Base-by-base conservation (phyloP, 2,797 vertebrate genomes). In the Xiphorhynchus erythropygius region DNA sequence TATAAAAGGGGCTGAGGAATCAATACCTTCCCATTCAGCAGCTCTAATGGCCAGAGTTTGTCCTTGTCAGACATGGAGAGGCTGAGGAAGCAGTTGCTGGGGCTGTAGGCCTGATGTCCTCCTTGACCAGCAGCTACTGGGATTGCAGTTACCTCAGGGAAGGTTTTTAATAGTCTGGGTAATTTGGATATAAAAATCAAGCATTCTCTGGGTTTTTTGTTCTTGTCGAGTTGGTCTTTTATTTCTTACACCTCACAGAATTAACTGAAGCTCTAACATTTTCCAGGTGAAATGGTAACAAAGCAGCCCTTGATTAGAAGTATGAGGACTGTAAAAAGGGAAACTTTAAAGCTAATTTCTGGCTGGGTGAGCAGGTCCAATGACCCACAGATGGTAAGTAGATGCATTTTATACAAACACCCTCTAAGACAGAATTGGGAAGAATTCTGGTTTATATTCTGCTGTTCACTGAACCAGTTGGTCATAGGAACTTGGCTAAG, bases 281-380 rank as follows among this genome's bases (percentile, higher is more conserved):
- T 98, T 97, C 50, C 97, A 99, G 99, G 99, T 96, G 99, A 99
- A 97, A 99, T 99, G 99, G 99, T 99, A 94, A 99, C 99, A 44
- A 99, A 99, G 89, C 99, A 99, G 97, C 99, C 99, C 17, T 89
- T 99, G 96, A 99, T 99, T 96, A 98, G 99, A 97, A 99, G 99
- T 97, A 99, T 99, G 99, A 98, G 99, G 95, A 99, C 99, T 27
- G 99, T 99, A 84, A 99, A 99, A 98, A 98, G 99, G 96, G 99
- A 99, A 98, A 99, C 99, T 3, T 98, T 99, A 95, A 99, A 99
- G 91, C 97, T 99, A 87, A 99, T 99, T 98, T 99, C 99, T 46
- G 99, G 99, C 96, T 99, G 99, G 99, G 99, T 99, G 97, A 99
- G 99, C 98, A 98, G 99, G 81, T 99, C 99, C 73, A 99, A 98